Evolutionary conservation across 1,140 invertebrate species (phyloP).

Genomic region (Drosophila ironensis): DNA sequence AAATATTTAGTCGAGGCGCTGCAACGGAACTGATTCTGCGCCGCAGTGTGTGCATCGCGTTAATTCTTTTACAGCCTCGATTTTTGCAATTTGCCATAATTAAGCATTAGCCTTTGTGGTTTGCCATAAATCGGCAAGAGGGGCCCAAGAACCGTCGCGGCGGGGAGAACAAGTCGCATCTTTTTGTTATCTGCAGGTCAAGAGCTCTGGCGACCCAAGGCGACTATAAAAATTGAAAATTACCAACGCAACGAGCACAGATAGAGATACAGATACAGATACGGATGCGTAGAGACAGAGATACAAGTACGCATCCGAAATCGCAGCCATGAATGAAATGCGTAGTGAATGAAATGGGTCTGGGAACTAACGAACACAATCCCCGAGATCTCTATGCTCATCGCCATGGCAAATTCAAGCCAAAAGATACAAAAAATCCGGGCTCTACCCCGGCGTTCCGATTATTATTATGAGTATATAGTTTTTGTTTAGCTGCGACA

Average conservation of each 20-base stretch:
- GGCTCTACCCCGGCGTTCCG: background rate
- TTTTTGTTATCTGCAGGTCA: constrained; percentile 51
- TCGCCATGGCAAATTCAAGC: constrained; percentile 40
- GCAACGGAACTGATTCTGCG: constrained; percentile 13
- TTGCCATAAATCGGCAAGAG: constrained; percentile 21
- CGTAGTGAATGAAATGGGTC: constrained; percentile 72
- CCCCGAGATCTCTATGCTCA: constrained; percentile 15
- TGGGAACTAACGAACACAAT: constrained; percentile 36
- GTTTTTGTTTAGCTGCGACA: constrained; percentile 46
- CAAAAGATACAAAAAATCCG: constrained; percentile 22
- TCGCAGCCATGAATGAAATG: constrained; percentile 68
- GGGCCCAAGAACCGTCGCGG: background rate
- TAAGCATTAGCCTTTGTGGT: constrained; percentile 64
- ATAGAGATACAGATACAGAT: constrained; percentile 8
- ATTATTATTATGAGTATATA: constrained; percentile 23
- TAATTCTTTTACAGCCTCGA: constrained; percentile 62
- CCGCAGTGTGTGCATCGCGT: constrained; percentile 40
- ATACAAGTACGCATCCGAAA: constrained; percentile 39
- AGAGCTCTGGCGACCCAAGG: constrained; percentile 53
- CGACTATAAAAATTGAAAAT: constrained; percentile 70
- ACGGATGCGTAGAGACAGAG: constrained; percentile 10
- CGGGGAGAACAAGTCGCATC: constrained; percentile 11
- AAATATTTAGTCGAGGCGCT: constrained; percentile 66
- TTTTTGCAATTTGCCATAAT: constrained; percentile 78
- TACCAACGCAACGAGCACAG: constrained; percentile 42